Evolutionary conservation across 2,797 vertebrate species (phyloP).

Genomic region (Argyrosomus regius): DNA sequence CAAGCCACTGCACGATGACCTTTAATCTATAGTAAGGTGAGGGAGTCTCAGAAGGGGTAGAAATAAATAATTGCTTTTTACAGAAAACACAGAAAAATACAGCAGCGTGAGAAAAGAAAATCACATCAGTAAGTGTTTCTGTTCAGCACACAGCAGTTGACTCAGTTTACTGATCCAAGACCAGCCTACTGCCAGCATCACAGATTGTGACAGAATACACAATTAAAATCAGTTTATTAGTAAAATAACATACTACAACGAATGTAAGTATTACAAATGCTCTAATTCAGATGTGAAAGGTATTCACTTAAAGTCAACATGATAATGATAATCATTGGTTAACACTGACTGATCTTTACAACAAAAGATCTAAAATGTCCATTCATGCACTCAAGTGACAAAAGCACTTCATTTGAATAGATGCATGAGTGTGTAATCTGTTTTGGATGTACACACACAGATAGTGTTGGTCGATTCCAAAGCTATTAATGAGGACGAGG

Average conservation of each 20-base stretch:
- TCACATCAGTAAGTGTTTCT: not conserved
- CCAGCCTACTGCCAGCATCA: constrained; percentile 8
- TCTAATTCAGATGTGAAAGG: not conserved
- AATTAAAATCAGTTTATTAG: constrained; percentile 4
- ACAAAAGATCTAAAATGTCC: not conserved
- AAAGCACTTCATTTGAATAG: not conserved
- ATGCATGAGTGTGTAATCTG: not conserved
- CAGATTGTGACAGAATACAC: constrained; percentile 2
- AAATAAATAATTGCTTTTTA: not conserved
- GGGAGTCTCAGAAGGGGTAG: not conserved
- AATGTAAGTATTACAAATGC: not conserved
- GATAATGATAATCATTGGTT: no score
- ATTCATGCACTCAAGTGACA: not conserved
- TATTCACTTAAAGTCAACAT: not conserved
- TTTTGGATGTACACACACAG: not conserved
- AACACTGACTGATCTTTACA: not conserved
- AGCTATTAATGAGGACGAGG: constrained; percentile 2
- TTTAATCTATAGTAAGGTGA: not conserved
- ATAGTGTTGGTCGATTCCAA: not conserved
- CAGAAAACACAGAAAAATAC: not conserved
- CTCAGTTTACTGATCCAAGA: constrained; percentile 5
- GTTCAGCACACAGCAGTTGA: constrained; percentile 4
- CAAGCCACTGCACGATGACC: not conserved
- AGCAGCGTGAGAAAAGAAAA: not conserved
- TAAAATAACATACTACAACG: not conserved